Base-by-base conservation (phyloP, 1,140 invertebrate genomes). In the Caerostris extrusa region DNA sequence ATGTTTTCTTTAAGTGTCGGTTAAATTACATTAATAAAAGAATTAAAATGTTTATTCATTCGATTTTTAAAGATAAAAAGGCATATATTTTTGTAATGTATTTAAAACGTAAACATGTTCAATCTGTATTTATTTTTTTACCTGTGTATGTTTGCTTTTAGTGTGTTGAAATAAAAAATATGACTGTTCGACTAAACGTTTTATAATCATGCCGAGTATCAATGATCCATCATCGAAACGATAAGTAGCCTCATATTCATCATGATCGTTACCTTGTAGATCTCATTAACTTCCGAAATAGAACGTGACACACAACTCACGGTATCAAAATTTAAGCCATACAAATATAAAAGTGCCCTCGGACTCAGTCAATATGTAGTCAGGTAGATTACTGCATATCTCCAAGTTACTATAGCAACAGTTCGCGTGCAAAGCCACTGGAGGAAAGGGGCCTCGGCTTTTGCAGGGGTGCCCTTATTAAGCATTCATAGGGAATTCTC, bases 341-440 rank as follows among this genome's bases (percentile, higher is more conserved):
- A 56, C 64, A 90, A 90, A 90, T 90, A 90, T 77, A 90, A 71
- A 90, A 90, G 88, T 77, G 3, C 64, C 19, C 88, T 19, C 88
- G 53, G 67, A 92, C 81, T 85, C 90, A 92, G 90, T 92, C 90
- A 92, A 92, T 92, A 92, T 83, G 77, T 85, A 60, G 90, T 81
- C 82, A 92, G 90, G 77, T 85, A 92, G 60, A 90, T 90, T 61
- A 90, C 88, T 90, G 88, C 88, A 90, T 90, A 56, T 90, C 60
- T 88, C 83, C 61, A 5, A 14, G 90, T 92, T 64, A 81, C 69
- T 81, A 92, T 92, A 81, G 90, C 34, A 61, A 92, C 60, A 3
- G 55, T 57, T 92, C n/a, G 77, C 82, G 90, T 92, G 90, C 81
- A n/a, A 55, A 57, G 88, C 67, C 60, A 19, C 57, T 12, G 81